phyloP scores from a whole-genome alignment of 2,888 invertebrate species.

The Ditula angustiorana region DNA sequence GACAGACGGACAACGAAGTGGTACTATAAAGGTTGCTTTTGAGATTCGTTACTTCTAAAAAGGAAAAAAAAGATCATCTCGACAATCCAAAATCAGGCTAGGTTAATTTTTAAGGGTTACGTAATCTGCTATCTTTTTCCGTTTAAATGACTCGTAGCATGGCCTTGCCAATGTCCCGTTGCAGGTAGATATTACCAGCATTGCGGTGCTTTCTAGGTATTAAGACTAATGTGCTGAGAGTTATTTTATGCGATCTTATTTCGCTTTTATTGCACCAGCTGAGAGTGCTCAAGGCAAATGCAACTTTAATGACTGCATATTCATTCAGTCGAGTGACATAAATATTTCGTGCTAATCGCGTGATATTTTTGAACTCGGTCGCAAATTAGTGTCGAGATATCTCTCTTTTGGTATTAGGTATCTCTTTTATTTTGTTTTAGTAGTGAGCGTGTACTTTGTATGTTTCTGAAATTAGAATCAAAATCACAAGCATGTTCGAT shows the following conservation, averaged over 20 bases:
- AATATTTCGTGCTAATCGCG: not conserved
- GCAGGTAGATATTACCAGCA: conserved; percentile 1
- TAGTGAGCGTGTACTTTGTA: no score
- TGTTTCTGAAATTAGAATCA: no score
- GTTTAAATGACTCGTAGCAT: not conserved
- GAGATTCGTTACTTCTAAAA: no score
- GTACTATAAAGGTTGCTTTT: no score
- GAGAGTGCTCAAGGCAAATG: not conserved
- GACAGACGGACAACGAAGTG: no score
- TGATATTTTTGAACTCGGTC: not conserved
- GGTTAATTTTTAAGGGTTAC: no score
- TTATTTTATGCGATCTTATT: conserved; percentile 7
- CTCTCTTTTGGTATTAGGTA: no score
- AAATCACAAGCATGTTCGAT: no score
- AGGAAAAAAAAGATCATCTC: no score
- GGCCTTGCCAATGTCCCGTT: not conserved
- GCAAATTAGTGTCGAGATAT: not conserved
- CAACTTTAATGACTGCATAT: conserved; percentile 14
- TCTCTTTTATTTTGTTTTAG: no score
- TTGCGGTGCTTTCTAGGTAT: conserved; percentile 14
- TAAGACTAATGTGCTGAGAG: conserved; percentile 15
- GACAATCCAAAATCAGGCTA: no score
- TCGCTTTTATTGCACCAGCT: conserved; percentile 12
- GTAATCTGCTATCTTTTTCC: not conserved
- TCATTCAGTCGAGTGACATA: not conserved